Evolutionary conservation across 2,797 vertebrate species (phyloP).

Genomic region (Chelmon rostratus): DNA sequence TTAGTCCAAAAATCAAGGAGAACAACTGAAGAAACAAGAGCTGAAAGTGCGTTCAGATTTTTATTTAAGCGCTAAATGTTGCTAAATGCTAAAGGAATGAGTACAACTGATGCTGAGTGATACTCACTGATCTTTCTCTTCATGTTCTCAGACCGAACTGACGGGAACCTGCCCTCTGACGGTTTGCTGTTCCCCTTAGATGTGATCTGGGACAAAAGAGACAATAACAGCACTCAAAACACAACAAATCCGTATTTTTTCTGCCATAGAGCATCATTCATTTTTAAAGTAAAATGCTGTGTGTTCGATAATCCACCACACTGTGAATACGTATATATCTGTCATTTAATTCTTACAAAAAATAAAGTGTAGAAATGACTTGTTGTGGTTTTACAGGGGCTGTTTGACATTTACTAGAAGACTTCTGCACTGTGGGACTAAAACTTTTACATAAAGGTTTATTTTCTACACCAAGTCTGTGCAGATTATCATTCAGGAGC

Average conservation of each 20-base stretch:
- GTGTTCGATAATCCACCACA: too few relatives aligned
- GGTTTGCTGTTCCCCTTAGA: slow-evolving; percentile 88
- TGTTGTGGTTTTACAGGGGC: too few relatives aligned
- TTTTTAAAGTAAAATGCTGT: not conserved
- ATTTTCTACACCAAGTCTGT: not conserved
- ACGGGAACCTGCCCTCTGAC: slow-evolving; percentile 79
- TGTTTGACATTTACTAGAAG: not conserved
- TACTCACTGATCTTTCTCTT: slow-evolving; percentile 96
- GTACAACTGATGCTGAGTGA: not conserved
- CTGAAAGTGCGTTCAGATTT: not conserved
- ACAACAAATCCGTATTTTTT: not conserved
- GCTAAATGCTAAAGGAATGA: not conserved
- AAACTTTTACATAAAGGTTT: not conserved
- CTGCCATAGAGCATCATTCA: not conserved
- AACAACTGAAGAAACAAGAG: not conserved
- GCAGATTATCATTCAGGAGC: not conserved
- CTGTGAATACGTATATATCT: too few relatives aligned
- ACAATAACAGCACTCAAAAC: slow-evolving; percentile 10
- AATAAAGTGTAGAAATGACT: too few relatives aligned
- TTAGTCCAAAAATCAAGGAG: not conserved
- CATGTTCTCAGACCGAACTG: slow-evolving; percentile 85
- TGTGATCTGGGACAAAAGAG: slow-evolving; percentile 87
- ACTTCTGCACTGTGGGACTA: not conserved
- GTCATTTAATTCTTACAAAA: too few relatives aligned
- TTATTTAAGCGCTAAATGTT: not conserved